These are phyloP conservation scores for Trogon surrucura DNA, from an alignment of 2,113 vertebrate species.

Conservation along the genomic window DNA sequence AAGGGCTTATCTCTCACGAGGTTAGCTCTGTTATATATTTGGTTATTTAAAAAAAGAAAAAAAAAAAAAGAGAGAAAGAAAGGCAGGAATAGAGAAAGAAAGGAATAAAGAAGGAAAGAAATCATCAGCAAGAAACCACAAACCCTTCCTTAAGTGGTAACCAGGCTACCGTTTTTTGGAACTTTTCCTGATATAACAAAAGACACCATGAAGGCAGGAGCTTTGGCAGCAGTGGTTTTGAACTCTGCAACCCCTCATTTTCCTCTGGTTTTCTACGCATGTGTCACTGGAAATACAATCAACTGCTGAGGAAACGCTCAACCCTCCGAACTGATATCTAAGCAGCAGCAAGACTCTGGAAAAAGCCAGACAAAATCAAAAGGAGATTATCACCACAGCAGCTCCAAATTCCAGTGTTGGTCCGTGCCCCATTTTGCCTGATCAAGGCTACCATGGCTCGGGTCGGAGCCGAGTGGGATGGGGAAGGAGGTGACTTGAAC, in stretches of 20 bases:
- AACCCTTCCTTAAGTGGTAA: neutral
- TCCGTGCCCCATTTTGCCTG: neutral
- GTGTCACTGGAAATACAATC: neutral
- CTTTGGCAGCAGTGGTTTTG: conserved; percentile 14
- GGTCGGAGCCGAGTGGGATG: accelerated
- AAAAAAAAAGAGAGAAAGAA: neutral
- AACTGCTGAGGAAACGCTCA: neutral
- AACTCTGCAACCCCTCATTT: neutral
- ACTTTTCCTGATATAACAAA: conserved; percentile 1
- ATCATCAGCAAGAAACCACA: neutral
- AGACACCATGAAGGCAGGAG: conserved; percentile 10
- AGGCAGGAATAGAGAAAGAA: no score
- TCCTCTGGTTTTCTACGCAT: neutral
- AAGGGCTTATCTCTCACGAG: neutral
- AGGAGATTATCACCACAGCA: neutral
- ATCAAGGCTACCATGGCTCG: neutral
- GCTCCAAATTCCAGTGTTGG: neutral
- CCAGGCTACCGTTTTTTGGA: neutral
- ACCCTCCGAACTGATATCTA: neutral
- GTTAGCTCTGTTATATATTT: neutral
- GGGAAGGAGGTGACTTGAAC: neutral
- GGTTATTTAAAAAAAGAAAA: neutral
- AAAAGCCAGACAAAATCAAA: neutral
- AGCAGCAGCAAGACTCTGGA: neutral
- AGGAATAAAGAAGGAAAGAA: neutral